Conservation (phyloP, 92 coral and sea anemone species). For the Blastomussa wellsi region DNA sequence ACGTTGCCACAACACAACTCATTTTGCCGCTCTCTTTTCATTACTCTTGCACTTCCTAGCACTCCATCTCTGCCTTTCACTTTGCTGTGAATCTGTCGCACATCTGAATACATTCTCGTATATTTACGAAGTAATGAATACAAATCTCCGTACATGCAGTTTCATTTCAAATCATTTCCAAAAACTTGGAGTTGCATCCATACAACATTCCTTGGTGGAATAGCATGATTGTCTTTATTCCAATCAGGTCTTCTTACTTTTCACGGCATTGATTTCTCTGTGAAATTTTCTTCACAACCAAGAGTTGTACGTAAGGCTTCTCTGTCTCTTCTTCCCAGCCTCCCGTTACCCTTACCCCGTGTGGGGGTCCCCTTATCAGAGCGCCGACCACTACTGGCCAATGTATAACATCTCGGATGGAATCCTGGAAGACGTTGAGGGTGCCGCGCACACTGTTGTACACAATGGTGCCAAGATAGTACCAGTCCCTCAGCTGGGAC, state of each 20-base stretch:
- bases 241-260: not conserved
- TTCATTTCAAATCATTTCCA: not conserved
- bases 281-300: not conserved
- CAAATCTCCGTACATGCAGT: not conserved
- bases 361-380: slow-evolving; percentile 89
- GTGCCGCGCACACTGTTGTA: slow-evolving; percentile 79
- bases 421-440: slow-evolving; percentile 68
- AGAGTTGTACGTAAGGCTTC: not conserved
- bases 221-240: not conserved
- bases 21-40: not conserved
- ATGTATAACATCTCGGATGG: slow-evolving; percentile 78
- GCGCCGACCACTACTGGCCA: slow-evolving; percentile 98
- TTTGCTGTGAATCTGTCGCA: not conserved
- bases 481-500: slow-evolving; percentile 72
- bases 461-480: slow-evolving; percentile 75
- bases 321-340: slow-evolving; percentile 23
- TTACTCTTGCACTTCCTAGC: not conserved
- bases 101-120: not conserved
- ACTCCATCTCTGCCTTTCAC: not conserved
- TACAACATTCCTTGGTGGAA: not conserved
- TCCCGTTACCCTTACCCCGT: slow-evolving; percentile 66
- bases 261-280: too few species aligned
- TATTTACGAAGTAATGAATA: too few species aligned
- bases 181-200: not conserved
- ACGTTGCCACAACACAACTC: not conserved